Conservation (phyloP, 2,113 vertebrate genomes). For the Ellobius talpinus region DNA sequence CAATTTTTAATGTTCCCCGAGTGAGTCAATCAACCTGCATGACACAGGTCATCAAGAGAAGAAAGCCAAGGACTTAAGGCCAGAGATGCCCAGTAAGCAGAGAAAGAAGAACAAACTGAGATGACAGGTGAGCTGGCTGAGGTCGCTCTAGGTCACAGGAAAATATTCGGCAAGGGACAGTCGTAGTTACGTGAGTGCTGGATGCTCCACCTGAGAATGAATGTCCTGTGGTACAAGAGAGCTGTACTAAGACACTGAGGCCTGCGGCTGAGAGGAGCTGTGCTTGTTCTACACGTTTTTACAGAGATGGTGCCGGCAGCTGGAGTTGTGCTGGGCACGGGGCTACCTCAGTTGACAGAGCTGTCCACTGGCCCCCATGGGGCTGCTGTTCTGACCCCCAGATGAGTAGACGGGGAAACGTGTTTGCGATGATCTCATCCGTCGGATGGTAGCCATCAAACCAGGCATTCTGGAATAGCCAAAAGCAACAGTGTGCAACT, state of each 20-base stretch:
- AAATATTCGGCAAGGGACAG: not conserved
- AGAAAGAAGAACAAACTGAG: not conserved
- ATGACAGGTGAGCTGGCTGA: not conserved
- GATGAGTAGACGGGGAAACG: too few relatives aligned
- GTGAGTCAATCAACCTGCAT: not conserved
- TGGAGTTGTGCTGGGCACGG: not conserved
- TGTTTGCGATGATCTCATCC: not conserved
- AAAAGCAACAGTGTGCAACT: not conserved
- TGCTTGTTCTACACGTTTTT: not conserved
- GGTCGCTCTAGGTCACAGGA: not conserved
- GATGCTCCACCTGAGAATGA: not conserved
- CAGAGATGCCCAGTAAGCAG: not conserved
- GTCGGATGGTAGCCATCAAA: accelerated
- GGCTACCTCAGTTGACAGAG: not conserved
- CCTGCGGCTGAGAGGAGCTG: not conserved
- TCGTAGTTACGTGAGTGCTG: not conserved
- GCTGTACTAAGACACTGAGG: not conserved
- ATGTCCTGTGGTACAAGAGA: not conserved
- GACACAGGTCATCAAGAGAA: not conserved
- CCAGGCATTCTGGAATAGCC: accelerated
- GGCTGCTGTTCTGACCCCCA: not conserved
- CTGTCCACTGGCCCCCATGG: accelerated
- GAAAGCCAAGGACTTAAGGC: not conserved
- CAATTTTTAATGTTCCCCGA: not conserved
- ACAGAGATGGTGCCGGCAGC: not conserved